Percentiles rank a stretch among this genome's conserved stretches.
Evolutionary conservation across 92 coral and sea anemone species (phyloP).

Genomic region (Porites rus): DNA sequence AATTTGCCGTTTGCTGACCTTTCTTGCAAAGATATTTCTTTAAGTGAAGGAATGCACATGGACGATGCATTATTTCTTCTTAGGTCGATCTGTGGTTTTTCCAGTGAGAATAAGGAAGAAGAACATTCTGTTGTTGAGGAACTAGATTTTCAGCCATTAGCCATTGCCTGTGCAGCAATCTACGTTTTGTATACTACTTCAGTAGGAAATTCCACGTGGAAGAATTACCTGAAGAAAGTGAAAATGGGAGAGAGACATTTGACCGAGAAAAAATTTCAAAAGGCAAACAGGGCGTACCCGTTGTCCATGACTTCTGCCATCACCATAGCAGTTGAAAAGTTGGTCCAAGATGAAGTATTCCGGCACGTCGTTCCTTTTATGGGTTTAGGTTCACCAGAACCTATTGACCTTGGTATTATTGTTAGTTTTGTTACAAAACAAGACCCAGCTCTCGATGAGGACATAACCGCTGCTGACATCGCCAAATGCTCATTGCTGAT

Average conservation of each 20-base stretch:
- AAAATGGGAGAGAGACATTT: neutral
- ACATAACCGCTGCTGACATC: conserved; percentile 13
- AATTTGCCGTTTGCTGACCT: too few relatives aligned
- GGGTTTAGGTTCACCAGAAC: conserved; percentile 17
- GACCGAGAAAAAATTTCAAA: too few relatives aligned
- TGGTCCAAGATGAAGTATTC: conserved; percentile 3
- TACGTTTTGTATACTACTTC: too few relatives aligned
- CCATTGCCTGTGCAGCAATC: conserved; percentile 54
- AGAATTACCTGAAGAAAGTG: neutral
- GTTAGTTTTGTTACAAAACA: conserved; percentile 10
- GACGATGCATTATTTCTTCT: conserved; percentile 22
- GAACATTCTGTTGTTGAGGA: conserved; percentile 27
- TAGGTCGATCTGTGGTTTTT: too few relatives aligned
- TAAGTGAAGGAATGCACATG: too few relatives aligned
- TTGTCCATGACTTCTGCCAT: conserved; percentile 28
- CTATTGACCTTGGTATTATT: conserved; percentile 1
- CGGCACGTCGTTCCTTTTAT: conserved; percentile 1
- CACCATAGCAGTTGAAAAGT: neutral
- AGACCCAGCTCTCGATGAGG: conserved; percentile 11
- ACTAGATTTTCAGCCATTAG: conserved; percentile 59
- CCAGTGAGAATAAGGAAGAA: too few relatives aligned
- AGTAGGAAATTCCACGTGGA: neutral
- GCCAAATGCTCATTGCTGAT: conserved; percentile 16
- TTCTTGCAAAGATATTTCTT: too few relatives aligned
- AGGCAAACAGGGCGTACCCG: too few relatives aligned